phyloP scores from a whole-genome alignment of 1,140 invertebrate species.

The Laodelphax striatellus region DNA sequence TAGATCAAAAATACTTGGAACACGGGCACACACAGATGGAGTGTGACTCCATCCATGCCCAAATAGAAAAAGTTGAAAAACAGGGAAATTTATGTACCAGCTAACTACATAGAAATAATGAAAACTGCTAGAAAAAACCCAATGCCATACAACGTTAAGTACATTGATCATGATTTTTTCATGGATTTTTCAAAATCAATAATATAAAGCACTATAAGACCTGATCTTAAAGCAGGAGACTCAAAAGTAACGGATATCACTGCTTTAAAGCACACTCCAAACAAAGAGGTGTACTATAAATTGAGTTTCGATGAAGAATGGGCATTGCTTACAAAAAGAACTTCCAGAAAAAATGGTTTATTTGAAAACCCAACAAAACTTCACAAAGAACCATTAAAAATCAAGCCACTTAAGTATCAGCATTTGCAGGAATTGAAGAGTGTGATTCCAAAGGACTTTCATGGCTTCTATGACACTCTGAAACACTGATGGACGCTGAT shows the following conservation, averaged over 20 bases:
- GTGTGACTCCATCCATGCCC: too few species aligned
- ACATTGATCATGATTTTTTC: slow-evolving; percentile 1
- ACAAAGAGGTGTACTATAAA: not conserved
- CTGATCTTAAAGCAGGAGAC: slow-evolving; percentile 4
- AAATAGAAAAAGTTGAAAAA: slow-evolving; percentile 4
- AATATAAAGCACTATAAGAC: slow-evolving; percentile 4
- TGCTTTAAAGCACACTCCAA: slow-evolving; percentile 4
- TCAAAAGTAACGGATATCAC: slow-evolving; percentile 1
- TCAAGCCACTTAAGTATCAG: slow-evolving; percentile 3
- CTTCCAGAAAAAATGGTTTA: not conserved
- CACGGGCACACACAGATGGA: slow-evolving; percentile 1
- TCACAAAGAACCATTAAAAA: slow-evolving; percentile 6
- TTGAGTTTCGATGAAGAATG: slow-evolving; percentile 7
- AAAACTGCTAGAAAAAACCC: not conserved
- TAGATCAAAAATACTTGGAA: too few species aligned
- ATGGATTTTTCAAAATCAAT: not conserved
- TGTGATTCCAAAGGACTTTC: slow-evolving; percentile 7
- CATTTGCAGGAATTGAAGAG: slow-evolving; percentile 5
- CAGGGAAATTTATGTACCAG: slow-evolving; percentile 1
- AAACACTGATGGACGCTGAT: not conserved
- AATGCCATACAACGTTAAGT: not conserved
- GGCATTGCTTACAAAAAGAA: slow-evolving; percentile 1
- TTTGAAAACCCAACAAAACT: not conserved
- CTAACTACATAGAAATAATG: slow-evolving; percentile 4
- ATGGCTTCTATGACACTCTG: not conserved